phyloP scores from a whole-genome alignment of 2,797 vertebrate species.

The Anguilla marmorata region DNA sequence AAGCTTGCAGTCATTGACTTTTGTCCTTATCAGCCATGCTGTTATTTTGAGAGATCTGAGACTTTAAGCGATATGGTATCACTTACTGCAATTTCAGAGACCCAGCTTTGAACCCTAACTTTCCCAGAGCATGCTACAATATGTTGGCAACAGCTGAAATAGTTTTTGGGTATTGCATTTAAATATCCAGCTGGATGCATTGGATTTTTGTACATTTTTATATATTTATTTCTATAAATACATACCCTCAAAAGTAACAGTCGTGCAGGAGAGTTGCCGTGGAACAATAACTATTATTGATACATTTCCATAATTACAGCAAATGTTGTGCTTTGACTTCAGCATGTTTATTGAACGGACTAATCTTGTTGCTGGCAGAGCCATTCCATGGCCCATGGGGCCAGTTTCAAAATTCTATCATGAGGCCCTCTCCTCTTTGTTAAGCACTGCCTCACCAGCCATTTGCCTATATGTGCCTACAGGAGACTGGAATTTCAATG shows the following conservation, averaged over 20 bases:
- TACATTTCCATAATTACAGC: neutral
- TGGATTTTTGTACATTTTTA: neutral
- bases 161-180: neutral
- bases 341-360: neutral
- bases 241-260: neutral
- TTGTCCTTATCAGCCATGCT: neutral
- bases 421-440: no score
- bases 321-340: neutral
- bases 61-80: neutral
- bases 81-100: neutral
- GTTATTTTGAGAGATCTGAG: neutral
- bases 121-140: neutral
- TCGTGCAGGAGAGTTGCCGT: neutral
- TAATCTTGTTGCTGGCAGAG: neutral
- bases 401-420: no score
- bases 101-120: neutral
- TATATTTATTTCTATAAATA: conserved; percentile 3
- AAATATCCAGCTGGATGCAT: neutral
- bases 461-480: no score
- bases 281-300: neutral
- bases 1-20: neutral
- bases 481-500: no score
- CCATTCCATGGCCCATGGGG: no score
- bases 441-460: no score
- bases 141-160: neutral